phyloP scores from a whole-genome alignment of 2,888 invertebrate species.

The Podabrus alpinus region DNA sequence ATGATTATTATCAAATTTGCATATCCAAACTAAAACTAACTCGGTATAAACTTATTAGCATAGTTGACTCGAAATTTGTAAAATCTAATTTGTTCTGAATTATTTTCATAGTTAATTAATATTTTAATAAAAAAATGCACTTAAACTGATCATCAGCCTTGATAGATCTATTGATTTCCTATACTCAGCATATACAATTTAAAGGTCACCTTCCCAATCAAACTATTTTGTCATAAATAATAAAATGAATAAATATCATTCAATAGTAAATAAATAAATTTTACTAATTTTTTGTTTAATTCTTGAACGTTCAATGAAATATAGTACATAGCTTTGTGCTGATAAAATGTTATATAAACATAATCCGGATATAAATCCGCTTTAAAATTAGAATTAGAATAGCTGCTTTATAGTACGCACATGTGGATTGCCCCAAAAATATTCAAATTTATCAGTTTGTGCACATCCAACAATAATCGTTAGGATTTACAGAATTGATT shows the following conservation, averaged over 20 bases:
- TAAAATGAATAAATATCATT: not conserved
- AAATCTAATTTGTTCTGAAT: not conserved
- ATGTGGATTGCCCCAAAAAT: not conserved
- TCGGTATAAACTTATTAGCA: not conserved
- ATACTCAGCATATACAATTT: not conserved
- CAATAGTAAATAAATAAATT: not conserved
- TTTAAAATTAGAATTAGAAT: not conserved
- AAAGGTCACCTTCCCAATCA: slow-evolving; percentile 6
- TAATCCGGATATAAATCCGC: not conserved
- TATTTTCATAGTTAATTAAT: not conserved
- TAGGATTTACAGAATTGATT: too few relatives aligned
- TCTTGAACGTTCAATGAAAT: not conserved
- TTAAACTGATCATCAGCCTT: not conserved
- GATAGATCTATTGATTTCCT: not conserved
- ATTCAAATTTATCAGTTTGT: not conserved
- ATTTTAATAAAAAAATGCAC: not conserved
- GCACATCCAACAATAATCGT: not conserved
- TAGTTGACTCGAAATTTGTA: not conserved
- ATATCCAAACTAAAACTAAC: not conserved
- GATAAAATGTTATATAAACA: not conserved
- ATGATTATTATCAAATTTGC: not conserved
- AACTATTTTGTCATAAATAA: not conserved
- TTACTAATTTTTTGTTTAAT: not conserved
- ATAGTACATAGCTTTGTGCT: not conserved
- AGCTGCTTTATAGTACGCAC: too few relatives aligned